Evolutionary conservation across 2,888 invertebrate genomes (phyloP).

Genomic region (Digitonthophagus gazella): DNA sequence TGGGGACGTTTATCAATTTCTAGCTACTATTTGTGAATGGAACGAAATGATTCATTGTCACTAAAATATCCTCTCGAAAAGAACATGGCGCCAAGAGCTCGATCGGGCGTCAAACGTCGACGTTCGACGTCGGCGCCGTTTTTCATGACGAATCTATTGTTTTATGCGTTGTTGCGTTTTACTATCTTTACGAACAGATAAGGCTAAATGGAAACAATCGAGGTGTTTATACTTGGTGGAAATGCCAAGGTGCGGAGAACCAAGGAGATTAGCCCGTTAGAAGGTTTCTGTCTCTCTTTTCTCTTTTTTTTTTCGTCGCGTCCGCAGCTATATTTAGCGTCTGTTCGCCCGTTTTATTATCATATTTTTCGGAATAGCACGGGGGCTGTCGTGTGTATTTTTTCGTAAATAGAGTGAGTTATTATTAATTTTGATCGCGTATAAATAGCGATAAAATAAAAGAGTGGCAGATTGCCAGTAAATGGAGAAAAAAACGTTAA

Average conservation of each 20-base stretch:
- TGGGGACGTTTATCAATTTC: neutral
- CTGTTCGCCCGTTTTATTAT: neutral
- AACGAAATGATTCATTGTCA: neutral
- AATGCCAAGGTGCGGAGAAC: neutral
- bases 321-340: neutral
- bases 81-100: neutral
- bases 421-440: conserved; percentile 15
- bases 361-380: neutral
- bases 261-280: neutral
- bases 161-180: neutral
- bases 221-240: neutral
- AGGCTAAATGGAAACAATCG: neutral
- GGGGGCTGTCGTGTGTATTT: neutral
- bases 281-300: neutral
- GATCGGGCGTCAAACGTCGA: neutral
- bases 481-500: conserved; percentile 12
- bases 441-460: conserved; percentile 16
- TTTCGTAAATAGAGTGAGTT: conserved; percentile 1
- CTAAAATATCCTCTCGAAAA: neutral
- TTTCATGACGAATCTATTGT: neutral
- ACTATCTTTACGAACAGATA: neutral
- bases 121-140: neutral
- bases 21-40: neutral
- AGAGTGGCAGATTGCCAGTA: conserved; percentile 15
- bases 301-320: neutral